These are phyloP conservation scores for Nasua narica DNA, from an alignment of 2,797 vertebrate genomes.

Conservation along the genomic window DNA sequence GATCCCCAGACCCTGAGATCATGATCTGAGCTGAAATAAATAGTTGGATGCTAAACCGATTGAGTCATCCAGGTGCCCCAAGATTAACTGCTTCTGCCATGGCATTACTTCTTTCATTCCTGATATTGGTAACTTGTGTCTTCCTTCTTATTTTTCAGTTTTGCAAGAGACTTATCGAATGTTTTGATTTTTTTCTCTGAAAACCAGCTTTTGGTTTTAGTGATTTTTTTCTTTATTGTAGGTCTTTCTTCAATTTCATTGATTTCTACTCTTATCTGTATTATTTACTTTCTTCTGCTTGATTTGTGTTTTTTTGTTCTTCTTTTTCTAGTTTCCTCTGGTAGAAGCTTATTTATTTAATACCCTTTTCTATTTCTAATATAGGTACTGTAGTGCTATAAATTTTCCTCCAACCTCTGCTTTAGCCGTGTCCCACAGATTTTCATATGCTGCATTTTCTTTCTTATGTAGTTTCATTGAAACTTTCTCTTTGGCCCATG, in stretches of 20 bases:
- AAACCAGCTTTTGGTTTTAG: background rate
- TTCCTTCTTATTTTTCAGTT: background rate
- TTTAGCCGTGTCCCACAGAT: background rate
- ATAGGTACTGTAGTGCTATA: background rate
- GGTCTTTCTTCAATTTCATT: background rate
- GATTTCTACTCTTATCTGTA: background rate
- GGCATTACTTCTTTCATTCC: background rate
- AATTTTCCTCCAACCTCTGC: background rate
- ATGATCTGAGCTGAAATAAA: no score
- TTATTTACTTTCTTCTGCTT: background rate
- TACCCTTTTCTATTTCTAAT: background rate
- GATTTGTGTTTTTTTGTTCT: background rate
- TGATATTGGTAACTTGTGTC: background rate
- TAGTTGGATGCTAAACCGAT: no score
- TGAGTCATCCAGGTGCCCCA: no score
- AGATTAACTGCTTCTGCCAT: background rate
- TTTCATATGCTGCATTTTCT: background rate
- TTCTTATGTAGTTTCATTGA: background rate
- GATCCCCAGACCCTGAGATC: no score
- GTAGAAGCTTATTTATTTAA: background rate
- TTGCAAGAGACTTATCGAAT: background rate
- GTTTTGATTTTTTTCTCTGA: background rate
- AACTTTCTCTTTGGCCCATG: background rate
- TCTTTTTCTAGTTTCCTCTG: background rate
- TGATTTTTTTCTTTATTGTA: background rate